A percentile compares a stretch with the other conserved stretches of the same genome.
phyloP scores from a whole-genome alignment of 1,140 invertebrate species.

The Bemisia tabaci region DNA sequence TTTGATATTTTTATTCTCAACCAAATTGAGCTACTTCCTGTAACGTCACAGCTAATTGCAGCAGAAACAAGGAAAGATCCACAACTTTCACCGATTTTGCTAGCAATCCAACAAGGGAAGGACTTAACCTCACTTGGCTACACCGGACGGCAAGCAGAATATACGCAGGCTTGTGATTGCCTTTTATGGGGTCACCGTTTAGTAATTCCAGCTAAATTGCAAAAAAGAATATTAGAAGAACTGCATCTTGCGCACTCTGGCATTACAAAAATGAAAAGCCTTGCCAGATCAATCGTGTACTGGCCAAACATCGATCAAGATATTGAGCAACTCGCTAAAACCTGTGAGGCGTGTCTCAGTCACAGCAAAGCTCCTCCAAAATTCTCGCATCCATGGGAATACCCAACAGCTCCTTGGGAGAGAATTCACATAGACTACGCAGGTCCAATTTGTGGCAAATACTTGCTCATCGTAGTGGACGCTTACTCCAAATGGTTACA shows the following conservation, averaged over 20 bases:
- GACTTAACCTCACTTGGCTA: too few species aligned
- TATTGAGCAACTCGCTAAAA: constrained; percentile 22
- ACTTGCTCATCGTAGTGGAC: constrained; percentile 33
- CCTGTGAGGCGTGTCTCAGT: constrained; percentile 22
- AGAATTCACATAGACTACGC: constrained; percentile 31
- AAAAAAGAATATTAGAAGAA: constrained; percentile 13
- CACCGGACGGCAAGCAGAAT: too few species aligned
- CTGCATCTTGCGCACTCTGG: constrained; percentile 21
- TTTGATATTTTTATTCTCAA: too few species aligned
- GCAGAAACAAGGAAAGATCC: constrained; percentile 9
- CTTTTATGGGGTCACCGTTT: too few species aligned
- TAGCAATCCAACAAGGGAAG: too few species aligned
- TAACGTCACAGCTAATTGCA: neutral
- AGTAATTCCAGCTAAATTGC: constrained; percentile 14
- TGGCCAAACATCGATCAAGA: constrained; percentile 23
- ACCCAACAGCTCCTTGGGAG: constrained; percentile 11
- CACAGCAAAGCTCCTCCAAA: too few species aligned
- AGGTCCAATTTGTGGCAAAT: constrained; percentile 28
- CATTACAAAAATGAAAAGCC: constrained; percentile 25
- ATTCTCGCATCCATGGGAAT: constrained; percentile 13
- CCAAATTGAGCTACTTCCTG: neutral
- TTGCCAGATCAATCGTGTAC: constrained; percentile 20
- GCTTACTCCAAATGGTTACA: constrained; percentile 35
- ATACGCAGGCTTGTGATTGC: too few species aligned
- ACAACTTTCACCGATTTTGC: neutral